Evolutionary conservation across 1,140 invertebrate genomes (phyloP).

Genomic region (Gryon sp.): DNA sequence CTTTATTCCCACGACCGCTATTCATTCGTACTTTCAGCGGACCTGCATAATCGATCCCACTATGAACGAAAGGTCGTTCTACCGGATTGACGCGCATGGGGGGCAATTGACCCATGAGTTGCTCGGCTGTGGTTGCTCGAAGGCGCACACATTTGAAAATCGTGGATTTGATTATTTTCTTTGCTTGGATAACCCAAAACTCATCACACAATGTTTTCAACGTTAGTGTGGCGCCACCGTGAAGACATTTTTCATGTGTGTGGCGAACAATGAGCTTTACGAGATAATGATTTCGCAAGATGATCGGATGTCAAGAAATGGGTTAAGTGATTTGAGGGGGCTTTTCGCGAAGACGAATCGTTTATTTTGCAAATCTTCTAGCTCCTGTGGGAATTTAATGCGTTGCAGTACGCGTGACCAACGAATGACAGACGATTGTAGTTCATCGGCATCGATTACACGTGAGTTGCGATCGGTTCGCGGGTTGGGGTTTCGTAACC

Average conservation of each 20-base stretch:
- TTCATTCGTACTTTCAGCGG: conserved; percentile 15
- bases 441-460: no score
- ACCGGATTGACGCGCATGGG: neutral
- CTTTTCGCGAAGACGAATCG: no score
- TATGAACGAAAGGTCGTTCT: conserved; percentile 6
- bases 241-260: conserved; percentile 17
- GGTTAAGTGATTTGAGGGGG: neutral
- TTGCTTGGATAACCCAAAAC: conserved; percentile 30
- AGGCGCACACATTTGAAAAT: conserved; percentile 17
- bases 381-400: no score
- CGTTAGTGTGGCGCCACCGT: conserved; percentile 19
- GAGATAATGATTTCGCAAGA: conserved; percentile 10
- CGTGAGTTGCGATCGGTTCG: no score
- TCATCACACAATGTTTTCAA: conserved; percentile 8
- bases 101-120: conserved; percentile 15
- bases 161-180: conserved; percentile 13
- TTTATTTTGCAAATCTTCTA: no score
- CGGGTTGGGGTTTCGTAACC: no score
- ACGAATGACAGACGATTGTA: no score
- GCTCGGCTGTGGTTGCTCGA: neutral
- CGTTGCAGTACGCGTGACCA: no score
- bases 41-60: conserved; percentile 30
- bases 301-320: neutral
- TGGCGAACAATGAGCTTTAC: no score
- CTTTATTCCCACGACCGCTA: conserved; percentile 11